Evolutionary conservation across 2,797 vertebrate genomes (phyloP).

Genomic region (Selene dorsalis): DNA sequence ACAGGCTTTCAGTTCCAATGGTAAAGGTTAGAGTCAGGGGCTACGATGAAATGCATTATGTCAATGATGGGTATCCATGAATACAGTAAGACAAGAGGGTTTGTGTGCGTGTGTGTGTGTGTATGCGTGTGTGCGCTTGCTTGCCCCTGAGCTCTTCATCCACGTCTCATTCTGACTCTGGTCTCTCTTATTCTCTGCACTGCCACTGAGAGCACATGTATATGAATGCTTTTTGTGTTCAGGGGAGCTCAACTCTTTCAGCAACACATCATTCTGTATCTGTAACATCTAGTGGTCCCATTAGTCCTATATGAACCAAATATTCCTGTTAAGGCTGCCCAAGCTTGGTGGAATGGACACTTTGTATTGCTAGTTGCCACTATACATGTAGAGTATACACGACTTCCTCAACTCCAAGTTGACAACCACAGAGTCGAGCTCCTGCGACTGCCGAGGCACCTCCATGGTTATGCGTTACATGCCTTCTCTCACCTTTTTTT

Average conservation of each 20-base stretch:
- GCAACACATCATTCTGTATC: conserved; percentile 40
- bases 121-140: conserved; percentile 7
- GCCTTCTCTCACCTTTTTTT: conserved; percentile 79
- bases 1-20: no score
- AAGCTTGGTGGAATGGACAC: conserved; percentile 57
- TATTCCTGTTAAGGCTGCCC: conserved; percentile 55
- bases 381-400: conserved; percentile 38
- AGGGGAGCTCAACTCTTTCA: conserved; percentile 84
- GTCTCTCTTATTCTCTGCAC: conserved; percentile 74
- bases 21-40: no score
- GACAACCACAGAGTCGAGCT: conserved; percentile 83
- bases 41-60: no score
- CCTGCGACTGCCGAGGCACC: conserved; percentile 77
- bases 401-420: conserved; percentile 54
- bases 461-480: conserved; percentile 83
- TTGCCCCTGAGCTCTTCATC: conserved; percentile 53
- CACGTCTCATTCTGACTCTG: conserved; percentile 71
- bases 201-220: conserved; percentile 76
- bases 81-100: background rate
- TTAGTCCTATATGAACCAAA: conserved; percentile 36
- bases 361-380: conserved; percentile 48
- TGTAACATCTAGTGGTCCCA: conserved; percentile 41
- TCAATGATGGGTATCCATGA: no score
- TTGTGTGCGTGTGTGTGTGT: background rate
- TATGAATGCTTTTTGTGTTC: conserved; percentile 81